These are phyloP conservation scores for Suillia variegata DNA, from an alignment of 2,888 invertebrate species.

Conservation along the genomic window DNA sequence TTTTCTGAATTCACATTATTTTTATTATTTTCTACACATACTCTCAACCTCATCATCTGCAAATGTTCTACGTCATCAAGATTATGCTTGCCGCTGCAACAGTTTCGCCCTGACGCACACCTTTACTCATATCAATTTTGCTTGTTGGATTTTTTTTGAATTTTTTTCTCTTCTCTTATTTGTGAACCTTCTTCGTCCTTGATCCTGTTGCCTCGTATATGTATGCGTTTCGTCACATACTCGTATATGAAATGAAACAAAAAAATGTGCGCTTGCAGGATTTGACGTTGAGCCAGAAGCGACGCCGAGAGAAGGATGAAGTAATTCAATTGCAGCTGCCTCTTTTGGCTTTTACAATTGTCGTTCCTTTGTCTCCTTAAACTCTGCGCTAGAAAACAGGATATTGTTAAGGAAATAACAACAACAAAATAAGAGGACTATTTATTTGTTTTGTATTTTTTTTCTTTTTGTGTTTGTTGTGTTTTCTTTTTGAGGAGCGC, in stretches of 20 bases:
- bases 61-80: no score
- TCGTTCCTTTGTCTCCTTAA: constrained; percentile 25
- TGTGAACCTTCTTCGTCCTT: not conserved
- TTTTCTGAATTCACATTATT: no score
- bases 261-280: no score
- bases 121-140: no score
- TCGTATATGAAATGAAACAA: not conserved
- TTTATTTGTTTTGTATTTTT: not conserved
- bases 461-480: constrained; percentile 1
- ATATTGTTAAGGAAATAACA: constrained; percentile 15
- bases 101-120: not conserved
- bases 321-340: constrained; percentile 56
- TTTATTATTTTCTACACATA: no score
- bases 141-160: no score
- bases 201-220: constrained; percentile 3
- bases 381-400: constrained; percentile 6
- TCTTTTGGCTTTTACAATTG: constrained; percentile 41
- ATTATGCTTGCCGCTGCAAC: not conserved
- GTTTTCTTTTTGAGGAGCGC: not conserved
- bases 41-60: no score
- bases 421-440: not conserved
- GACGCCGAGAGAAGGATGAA: constrained; percentile 14
- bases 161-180: not conserved
- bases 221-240: not conserved
- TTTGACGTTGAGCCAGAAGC: no score